phyloP scores from a whole-genome alignment of 2,113 vertebrate genomes.

The Catharus bicknelli region DNA sequence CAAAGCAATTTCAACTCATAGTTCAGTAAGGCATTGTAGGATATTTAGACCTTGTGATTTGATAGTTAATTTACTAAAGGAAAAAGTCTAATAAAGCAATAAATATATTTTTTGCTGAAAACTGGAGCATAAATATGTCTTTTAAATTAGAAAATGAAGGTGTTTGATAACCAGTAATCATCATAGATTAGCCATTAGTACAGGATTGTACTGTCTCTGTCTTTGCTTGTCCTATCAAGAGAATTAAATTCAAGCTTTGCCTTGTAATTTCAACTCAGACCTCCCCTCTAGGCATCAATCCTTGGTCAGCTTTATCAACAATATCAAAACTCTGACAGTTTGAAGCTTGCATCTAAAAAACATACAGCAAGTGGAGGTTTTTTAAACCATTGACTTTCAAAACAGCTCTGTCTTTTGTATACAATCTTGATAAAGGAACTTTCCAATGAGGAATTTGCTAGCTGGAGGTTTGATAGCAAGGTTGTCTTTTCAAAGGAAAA shows the following conservation, averaged over 20 bases:
- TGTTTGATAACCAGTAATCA: neutral
- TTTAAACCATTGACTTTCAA: conserved; percentile 75
- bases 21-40: neutral
- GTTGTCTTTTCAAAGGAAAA: conserved; percentile 59
- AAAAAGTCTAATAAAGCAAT: neutral
- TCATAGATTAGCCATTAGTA: neutral
- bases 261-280: conserved; percentile 68
- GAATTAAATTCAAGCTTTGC: conserved; percentile 68
- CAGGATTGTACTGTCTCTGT: neutral
- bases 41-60: neutral
- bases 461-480: conserved; percentile 40
- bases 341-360: conserved; percentile 69
- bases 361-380: conserved; percentile 31
- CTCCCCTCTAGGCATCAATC: conserved; percentile 62
- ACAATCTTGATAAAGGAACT: conserved; percentile 66
- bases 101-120: neutral
- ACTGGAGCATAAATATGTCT: neutral
- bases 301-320: conserved; percentile 66
- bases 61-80: neutral
- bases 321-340: conserved; percentile 72
- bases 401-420: conserved; percentile 61
- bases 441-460: conserved; percentile 53
- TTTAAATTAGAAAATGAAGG: conserved; percentile 9
- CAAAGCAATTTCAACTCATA: neutral
- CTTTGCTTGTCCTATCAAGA: conserved; percentile 14